These are phyloP conservation scores for Cairina moschata DNA, from an alignment of 2,113 vertebrate species.

Conservation along the genomic window DNA sequence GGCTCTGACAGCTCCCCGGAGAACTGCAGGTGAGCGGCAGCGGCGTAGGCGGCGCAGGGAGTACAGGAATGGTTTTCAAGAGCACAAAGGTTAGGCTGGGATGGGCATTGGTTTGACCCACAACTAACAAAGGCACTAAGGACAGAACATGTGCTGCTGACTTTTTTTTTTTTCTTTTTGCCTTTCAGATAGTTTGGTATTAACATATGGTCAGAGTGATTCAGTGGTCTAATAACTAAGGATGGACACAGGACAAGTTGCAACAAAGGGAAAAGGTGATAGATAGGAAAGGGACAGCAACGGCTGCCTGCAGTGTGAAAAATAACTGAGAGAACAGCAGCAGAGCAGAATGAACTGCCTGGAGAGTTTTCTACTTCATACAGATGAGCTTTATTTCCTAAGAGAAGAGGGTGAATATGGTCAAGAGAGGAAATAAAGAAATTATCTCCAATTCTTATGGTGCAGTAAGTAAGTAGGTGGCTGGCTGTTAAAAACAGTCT, in stretches of 20 bases:
- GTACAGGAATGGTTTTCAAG: background rate
- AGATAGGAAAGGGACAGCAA: background rate
- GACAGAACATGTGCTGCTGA: background rate
- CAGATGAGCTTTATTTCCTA: constrained; percentile 33
- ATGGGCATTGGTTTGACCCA: background rate
- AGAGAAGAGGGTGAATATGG: background rate
- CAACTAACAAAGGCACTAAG: constrained; percentile 23
- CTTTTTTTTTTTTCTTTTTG: background rate
- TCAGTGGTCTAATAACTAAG: background rate
- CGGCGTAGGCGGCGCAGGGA: background rate
- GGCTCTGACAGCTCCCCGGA: constrained; percentile 39
- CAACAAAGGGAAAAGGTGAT: background rate
- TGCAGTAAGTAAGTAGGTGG: background rate
- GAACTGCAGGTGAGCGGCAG: background rate
- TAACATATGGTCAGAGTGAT: background rate
- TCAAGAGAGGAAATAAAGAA: constrained; percentile 7
- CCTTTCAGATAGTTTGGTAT: background rate
- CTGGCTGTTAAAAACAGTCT: background rate
- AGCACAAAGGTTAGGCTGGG: background rate
- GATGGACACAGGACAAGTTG: background rate
- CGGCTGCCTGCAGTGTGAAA: background rate
- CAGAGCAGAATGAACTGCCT: constrained; percentile 21
- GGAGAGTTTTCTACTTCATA: constrained; percentile 3
- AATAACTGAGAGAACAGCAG: background rate
- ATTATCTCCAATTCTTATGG: background rate